phyloP scores from a whole-genome alignment of 1,140 invertebrate species.

The Ruditapes philippinarum region DNA sequence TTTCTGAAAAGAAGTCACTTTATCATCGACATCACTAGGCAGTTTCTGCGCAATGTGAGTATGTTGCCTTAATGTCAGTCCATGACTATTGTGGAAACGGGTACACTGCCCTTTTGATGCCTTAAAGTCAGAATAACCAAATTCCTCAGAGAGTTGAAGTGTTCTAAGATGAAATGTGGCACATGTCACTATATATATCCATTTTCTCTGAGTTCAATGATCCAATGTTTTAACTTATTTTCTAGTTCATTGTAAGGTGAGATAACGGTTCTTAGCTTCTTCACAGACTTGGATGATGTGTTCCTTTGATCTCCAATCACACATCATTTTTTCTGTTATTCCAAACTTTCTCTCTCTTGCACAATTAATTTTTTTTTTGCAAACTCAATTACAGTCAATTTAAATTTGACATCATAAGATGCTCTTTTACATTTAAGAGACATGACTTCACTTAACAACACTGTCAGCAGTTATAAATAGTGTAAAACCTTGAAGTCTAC shows the following conservation, averaged over 20 bases:
- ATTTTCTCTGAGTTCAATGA: not conserved
- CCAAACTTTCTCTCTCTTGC: not conserved
- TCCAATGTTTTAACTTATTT: not conserved
- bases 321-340: not conserved
- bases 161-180: not conserved
- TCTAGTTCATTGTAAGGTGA: not conserved
- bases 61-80: not conserved
- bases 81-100: constrained; percentile 9
- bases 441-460: no score
- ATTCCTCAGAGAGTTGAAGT: not conserved
- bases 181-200: not conserved
- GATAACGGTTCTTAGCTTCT: not conserved
- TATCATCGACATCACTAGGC: constrained; percentile 30
- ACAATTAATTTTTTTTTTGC: no score
- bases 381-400: no score
- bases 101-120: not conserved
- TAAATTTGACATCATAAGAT: no score
- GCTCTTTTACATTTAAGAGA: no score
- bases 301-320: not conserved
- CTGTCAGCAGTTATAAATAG: no score
- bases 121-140: constrained; percentile 7
- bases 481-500: no score
- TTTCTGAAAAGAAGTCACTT: constrained; percentile 6
- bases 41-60: constrained; percentile 14
- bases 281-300: not conserved